Base-by-base conservation (phyloP, 2,797 vertebrate genomes). In the Selene dorsalis region DNA sequence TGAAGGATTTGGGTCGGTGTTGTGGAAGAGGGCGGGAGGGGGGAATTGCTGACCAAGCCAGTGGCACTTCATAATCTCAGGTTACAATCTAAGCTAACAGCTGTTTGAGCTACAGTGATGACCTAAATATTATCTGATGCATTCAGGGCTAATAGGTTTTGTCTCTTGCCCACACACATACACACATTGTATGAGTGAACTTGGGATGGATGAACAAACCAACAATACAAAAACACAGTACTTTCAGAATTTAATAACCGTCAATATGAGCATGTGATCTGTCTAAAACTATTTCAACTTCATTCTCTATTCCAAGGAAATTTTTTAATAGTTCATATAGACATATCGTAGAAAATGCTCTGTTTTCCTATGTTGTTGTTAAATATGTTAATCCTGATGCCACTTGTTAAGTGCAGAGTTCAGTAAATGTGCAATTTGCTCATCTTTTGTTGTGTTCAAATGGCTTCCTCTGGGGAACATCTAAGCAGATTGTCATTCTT, bases 91-190 rank as follows among this genome's bases (percentile, higher is more conserved):
- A 69, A 90, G 68, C 86, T 84, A 88, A 73, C 89, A 88, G 86
- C 86, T 92, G 89, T 89, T 84, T 84, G 73, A 89, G 81, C 77
- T 76, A 77, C 69, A 75, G 64, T 1, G 3, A 75, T 92, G 93
- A 89, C 93, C 92, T 92, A 78, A 92, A 94, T 93, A 90, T 92
- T 41, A 84, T 74, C 66, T 73, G 72, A 90, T 88, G 80, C 83
- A 76, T 87, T 78, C 73, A 45, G 52, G 67, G 43, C 77, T 85
- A 81, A 88, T 82, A 85, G 73, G 41, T 73, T 86, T 72, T 79
- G 79, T 65, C 41, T 56, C 61, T 20, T 28, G n/a, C 24, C 17
- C 11, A 41, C 39, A 13, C 13, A 41, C 39, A 13, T 9, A 45
- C 16, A 69, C 48, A 22, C 67, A 22, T 22, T 58, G 45, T 17